Base-by-base conservation (phyloP, 2,113 vertebrate species). In the Oxygymnocypris stewartii region DNA sequence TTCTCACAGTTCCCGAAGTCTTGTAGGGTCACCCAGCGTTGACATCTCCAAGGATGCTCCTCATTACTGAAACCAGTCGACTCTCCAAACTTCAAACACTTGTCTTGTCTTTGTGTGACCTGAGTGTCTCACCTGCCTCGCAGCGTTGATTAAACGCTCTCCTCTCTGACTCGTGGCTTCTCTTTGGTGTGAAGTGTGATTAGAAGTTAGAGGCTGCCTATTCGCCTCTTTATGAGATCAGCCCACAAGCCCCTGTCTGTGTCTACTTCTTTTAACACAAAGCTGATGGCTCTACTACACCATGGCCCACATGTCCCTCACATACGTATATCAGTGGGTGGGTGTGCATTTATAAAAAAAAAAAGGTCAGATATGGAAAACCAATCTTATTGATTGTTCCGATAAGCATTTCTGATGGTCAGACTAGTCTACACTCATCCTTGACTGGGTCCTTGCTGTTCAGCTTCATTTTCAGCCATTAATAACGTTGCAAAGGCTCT, bases 291-390 rank as follows among this genome's bases (percentile, higher is more conserved):
- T 65, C 63, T 73, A 59, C 57, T 54, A 31, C 44, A 74, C 82
- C 86, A 59, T 87, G 65, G 69, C 37, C n/a, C 79, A 51, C 54
- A 89, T 87, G 90, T 86, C 87, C 73, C 88, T 89, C 87, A 80
- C 79, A 25, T 51, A 47, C n/a, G 82, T 79, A 75, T 63, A 67
- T 14, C 67, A 75, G 89, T 78, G 57, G 12, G 59, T 20, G 71
- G 31, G 79, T 71, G 13, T 76, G 81, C 49, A 31, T 23, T 35
- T 78, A 79, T 89, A 44, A 82, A 40, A 90, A 71, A 81, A 59
- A 35, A 51, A 20, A 8, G 14, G 8, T 31, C 61, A 20, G n/a
- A 47, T 82, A 47, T 65, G 23, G 35, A 40, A 61, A 61, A 23
- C 37, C 37, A 73, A 18, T 81, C 13, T 47, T 18, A 63, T 1